These are phyloP conservation scores for Drosophila bipectinata DNA, from an alignment of 1,140 invertebrate genomes.

Conservation along the genomic window DNA sequence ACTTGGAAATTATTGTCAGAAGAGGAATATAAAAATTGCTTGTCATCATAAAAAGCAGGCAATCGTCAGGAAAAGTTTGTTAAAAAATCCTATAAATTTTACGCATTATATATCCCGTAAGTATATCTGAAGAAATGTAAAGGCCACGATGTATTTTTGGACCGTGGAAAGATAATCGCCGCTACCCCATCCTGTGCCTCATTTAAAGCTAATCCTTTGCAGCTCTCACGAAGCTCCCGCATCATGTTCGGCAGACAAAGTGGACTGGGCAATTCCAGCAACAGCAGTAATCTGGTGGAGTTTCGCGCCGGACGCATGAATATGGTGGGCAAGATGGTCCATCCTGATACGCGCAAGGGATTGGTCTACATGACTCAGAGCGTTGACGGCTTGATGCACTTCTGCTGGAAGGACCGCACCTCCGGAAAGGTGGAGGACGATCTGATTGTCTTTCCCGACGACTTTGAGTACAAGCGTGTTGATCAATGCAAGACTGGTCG, in stretches of 20 bases:
- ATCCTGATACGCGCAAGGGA: conserved; percentile 98
- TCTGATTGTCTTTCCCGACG: conserved; percentile 99
- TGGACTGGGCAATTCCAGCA: conserved; percentile 89
- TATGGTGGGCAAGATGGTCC: conserved; percentile 96
- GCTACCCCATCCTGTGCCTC: background rate
- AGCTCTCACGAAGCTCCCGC: conserved; percentile 63
- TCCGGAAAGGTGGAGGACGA: conserved; percentile 90
- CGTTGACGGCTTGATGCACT: conserved; percentile 98
- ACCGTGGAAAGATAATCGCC: background rate
- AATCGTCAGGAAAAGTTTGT: conserved; percentile 33
- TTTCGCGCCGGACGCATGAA: conserved; percentile 99
- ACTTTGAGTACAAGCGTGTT: conserved; percentile 98
- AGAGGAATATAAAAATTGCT: conserved; percentile 44
- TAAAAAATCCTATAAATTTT: conserved; percentile 37
- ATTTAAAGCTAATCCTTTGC: conserved; percentile 5
- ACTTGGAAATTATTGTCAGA: background rate
- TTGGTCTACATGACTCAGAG: conserved; percentile 97
- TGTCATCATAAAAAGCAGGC: conserved; percentile 51
- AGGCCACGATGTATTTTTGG: background rate
- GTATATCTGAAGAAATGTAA: background rate
- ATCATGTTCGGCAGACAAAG: conserved; percentile 83
- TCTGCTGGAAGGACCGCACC: conserved; percentile 98
- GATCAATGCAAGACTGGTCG: conserved; percentile 97
- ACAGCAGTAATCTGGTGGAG: conserved; percentile 95
- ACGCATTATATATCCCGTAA: conserved; percentile 72